Conservation (phyloP, 2,113 vertebrate species). For the Clarias gariepinus region DNA sequence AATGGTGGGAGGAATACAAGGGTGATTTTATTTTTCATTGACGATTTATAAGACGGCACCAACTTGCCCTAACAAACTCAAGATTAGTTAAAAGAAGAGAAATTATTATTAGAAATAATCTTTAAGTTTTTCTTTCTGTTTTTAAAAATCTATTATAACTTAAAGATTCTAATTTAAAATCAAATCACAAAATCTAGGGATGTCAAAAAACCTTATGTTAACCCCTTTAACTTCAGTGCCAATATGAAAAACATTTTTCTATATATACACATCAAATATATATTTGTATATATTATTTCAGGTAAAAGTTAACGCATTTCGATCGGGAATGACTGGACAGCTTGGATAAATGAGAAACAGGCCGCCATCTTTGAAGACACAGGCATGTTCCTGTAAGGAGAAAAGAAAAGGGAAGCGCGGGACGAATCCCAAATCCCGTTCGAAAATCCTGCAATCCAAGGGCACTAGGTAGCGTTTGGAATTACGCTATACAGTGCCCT, state of each 20-base stretch:
- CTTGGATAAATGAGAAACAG: background rate
- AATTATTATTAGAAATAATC: too few relatives aligned
- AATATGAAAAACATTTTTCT: background rate
- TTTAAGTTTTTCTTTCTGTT: background rate
- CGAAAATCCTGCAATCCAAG: background rate
- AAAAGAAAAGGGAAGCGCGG: background rate
- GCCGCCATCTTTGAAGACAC: constrained; percentile 42
- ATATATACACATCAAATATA: too few relatives aligned
- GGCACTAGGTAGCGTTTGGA: background rate
- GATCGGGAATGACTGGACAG: background rate
- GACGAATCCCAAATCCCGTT: background rate
- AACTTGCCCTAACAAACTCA: background rate
- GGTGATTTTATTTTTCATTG: background rate
- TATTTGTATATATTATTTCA: background rate
- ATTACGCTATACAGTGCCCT: background rate
- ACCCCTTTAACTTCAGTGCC: background rate
- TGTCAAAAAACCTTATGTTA: background rate
- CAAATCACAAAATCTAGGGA: background rate
- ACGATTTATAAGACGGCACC: background rate
- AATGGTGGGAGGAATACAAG: background rate
- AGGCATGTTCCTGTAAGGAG: constrained; percentile 30
- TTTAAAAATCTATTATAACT: background rate
- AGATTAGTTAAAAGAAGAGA: too few relatives aligned
- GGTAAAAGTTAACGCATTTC: background rate
- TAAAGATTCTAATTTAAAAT: background rate